Conservation (phyloP, 2,113 vertebrate species). For the Etheostoma spectabile region DNA sequence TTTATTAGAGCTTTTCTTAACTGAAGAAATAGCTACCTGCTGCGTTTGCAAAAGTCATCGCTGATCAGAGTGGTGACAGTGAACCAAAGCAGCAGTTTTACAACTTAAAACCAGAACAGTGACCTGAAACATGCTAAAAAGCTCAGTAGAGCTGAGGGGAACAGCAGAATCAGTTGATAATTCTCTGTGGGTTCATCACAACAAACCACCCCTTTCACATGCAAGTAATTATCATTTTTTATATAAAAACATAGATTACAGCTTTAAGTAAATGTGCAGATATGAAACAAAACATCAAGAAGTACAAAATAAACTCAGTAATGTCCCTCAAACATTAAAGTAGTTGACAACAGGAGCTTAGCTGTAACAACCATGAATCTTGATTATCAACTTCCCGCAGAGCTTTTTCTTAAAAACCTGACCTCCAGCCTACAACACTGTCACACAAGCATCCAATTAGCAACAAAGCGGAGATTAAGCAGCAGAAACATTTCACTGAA, state of each 20-base stretch:
- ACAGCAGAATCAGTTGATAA: not conserved
- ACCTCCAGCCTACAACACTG: conserved; percentile 24
- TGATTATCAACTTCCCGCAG: conserved; percentile 42
- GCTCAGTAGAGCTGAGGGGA: not conserved
- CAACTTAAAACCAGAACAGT: not conserved
- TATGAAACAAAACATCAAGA: not conserved
- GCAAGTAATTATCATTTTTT: not conserved
- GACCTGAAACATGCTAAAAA: not conserved
- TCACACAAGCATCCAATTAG: conserved; percentile 68
- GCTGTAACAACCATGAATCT: conserved; percentile 36
- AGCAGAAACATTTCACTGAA: conserved; percentile 60
- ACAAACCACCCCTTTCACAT: not conserved
- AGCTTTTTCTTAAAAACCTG: conserved; percentile 38
- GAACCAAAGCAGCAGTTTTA: not conserved
- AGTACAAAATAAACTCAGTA: not conserved
- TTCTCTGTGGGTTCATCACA: not conserved
- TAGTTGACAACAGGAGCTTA: conserved; percentile 21
- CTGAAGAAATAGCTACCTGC: too few relatives aligned
- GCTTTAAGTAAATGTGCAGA: not conserved
- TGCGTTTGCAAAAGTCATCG: not conserved
- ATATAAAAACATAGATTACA: not conserved
- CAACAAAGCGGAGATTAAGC: conserved; percentile 61
- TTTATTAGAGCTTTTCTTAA: not conserved
- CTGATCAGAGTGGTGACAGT: not conserved
- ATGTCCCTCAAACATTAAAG: conserved; percentile 3